These are phyloP conservation scores for Lymantria dispar DNA, from an alignment of 2,888 invertebrate species.

Conservation along the genomic window DNA sequence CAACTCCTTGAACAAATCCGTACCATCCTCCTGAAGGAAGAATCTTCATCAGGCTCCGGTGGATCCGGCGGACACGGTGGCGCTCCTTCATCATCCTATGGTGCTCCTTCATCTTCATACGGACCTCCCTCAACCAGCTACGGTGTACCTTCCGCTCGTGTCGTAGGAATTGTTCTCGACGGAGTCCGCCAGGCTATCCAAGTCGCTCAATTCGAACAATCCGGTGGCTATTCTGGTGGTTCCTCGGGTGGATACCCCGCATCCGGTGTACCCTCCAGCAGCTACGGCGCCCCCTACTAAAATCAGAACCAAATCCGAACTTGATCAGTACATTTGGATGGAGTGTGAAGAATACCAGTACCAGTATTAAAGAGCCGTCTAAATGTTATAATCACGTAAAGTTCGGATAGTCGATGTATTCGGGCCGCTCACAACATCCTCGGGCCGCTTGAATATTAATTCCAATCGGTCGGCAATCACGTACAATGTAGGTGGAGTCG, in stretches of 20 bases:
- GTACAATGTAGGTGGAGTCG: slow-evolving; percentile 79
- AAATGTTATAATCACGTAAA: slow-evolving; percentile 27
- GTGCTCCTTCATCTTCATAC: slow-evolving; percentile 83
- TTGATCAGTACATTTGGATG: slow-evolving; percentile 28
- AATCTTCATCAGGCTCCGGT: slow-evolving; percentile 82
- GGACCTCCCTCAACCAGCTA: slow-evolving; percentile 84
- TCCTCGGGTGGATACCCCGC: slow-evolving; percentile 80
- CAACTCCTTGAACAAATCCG: slow-evolving; percentile 92
- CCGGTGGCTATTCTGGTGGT: slow-evolving; percentile 57
- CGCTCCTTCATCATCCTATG: slow-evolving; percentile 86
- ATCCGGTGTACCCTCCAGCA: slow-evolving; percentile 81
- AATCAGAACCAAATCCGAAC: slow-evolving; percentile 28
- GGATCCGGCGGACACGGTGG: slow-evolving; percentile 84
- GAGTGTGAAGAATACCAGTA: slow-evolving; percentile 15
- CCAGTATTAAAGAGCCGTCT: slow-evolving; percentile 19
- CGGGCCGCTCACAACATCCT: slow-evolving; percentile 54
- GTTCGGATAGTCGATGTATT: slow-evolving; percentile 56
- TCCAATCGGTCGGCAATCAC: slow-evolving; percentile 60
- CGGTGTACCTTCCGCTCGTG: slow-evolving; percentile 77
- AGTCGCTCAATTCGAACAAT: slow-evolving; percentile 92
- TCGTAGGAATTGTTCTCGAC: slow-evolving; percentile 92
- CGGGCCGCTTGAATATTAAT: slow-evolving; percentile 62
- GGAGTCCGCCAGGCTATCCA: slow-evolving; percentile 94
- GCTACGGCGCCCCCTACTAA: slow-evolving; percentile 86
- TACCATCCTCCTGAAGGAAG: slow-evolving; percentile 92